A percentile compares a stretch with the other conserved stretches of the same genome.
Evolutionary conservation across 1,140 invertebrate species (phyloP).

Genomic region (Andricus grossulariae): DNA sequence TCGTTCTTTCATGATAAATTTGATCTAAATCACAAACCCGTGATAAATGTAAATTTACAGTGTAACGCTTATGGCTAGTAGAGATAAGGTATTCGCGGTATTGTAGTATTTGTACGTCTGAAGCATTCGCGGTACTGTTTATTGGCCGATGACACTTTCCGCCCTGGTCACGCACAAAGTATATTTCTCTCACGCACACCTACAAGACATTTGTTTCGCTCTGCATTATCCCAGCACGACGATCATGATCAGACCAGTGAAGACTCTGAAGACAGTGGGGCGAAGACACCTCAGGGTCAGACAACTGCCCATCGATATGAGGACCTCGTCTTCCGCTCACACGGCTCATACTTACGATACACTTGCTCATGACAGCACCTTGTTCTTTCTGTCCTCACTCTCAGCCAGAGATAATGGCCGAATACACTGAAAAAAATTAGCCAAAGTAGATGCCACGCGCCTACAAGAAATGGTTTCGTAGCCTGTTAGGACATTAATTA

Average conservation of each 20-base stretch:
- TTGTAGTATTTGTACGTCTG: slow-evolving; percentile 4
- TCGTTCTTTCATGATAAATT: no score
- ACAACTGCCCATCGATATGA: slow-evolving; percentile 69
- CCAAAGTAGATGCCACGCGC: no score
- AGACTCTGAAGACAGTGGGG: slow-evolving; percentile 31
- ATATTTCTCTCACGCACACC: slow-evolving; percentile 61
- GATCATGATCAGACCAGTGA: slow-evolving; percentile 26
- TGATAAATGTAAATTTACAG: no score
- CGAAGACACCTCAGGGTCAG: slow-evolving; percentile 69
- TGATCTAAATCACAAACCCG: no score
- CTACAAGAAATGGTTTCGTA: no score
- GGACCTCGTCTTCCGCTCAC: slow-evolving; percentile 60
- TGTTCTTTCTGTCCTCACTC: slow-evolving; percentile 4
- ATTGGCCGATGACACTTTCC: slow-evolving; percentile 55
- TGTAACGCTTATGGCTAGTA: not conserved
- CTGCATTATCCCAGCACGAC: slow-evolving; percentile 1
- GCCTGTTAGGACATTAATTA: no score
- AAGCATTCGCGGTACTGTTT: slow-evolving; percentile 33
- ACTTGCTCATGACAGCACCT: slow-evolving; percentile 48
- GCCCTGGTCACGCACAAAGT: slow-evolving; percentile 65
- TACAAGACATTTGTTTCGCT: slow-evolving; percentile 12
- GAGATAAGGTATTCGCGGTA: not conserved
- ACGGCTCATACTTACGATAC: slow-evolving; percentile 61
- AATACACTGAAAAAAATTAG: slow-evolving; percentile 12
- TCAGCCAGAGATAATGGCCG: slow-evolving; percentile 38